Evolutionary conservation across 1,140 invertebrate genomes (phyloP), one percentile per base, ranked within the genome.

Genomic region (Triops longicaudatus): DNA sequence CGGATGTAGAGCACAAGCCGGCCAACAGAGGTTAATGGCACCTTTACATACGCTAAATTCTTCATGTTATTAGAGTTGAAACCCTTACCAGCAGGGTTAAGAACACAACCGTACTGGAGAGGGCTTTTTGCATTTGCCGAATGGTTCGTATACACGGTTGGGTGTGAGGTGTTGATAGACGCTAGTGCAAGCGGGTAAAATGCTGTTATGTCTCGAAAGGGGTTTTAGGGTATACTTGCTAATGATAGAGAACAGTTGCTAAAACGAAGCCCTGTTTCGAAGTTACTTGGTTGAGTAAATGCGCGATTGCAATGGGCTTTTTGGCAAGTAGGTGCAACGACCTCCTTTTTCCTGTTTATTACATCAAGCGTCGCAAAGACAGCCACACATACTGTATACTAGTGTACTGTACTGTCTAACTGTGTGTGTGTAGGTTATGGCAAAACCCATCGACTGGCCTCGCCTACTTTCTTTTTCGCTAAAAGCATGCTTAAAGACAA

Each of bases 311-410:
- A 63, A 14, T 63, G 50, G 17, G 7, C 50, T 14, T 63, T 17
- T 63, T 63, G 50, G 50, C 50, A 22, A 63, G 50, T 63, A 63
- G 17, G 50, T 63, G 50, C 50, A 63, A 63, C n/a, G 50, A 63
- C 50, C 50, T 63, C 50, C 50, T 63, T 63, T 63, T 63, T 22
- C 50, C 50, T 63, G 50, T 63, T 63, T 63, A 63, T 63, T 63
- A 14, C 50, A 17, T 63, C 50, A 22, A 22, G 50, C 50, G 50
- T 22, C 14, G 22, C 10, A 63, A 22, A 14, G 50, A 63, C 50
- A 63, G 17, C 10, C 50, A 63, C 22, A 63, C 44, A 12, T 17
- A 22, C 44, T 37, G 31, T 37, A 37, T 37, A 37, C 31, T 2
- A 37, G n/a, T 37, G 31, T 2, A 37, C 31, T 37, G 31, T 37